These are phyloP conservation scores for Cenopis cana DNA, from an alignment of 2,888 invertebrate genomes.

Conservation along the genomic window DNA sequence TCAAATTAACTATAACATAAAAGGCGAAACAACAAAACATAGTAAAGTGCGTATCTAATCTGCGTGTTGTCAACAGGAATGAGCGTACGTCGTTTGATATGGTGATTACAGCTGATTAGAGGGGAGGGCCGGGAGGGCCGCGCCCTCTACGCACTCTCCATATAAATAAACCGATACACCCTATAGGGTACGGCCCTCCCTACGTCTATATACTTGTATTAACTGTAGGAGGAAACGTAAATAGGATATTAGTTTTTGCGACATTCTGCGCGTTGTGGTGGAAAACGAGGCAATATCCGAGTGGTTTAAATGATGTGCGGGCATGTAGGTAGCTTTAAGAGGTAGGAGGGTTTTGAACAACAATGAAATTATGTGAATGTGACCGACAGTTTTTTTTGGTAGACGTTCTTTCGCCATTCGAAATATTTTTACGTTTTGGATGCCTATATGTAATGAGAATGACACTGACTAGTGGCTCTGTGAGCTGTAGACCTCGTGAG, in stretches of 20 bases:
- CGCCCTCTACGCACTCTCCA: constrained; percentile 79
- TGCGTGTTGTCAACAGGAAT: constrained; percentile 81
- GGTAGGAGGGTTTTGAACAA: constrained; percentile 2
- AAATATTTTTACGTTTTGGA: neutral
- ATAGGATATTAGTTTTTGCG: constrained; percentile 80
- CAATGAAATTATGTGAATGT: neutral
- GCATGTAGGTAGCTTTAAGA: constrained; percentile 46
- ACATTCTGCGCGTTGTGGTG: constrained; percentile 73
- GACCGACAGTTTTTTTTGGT: neutral
- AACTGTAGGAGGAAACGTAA: constrained; percentile 70
- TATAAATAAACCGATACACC: constrained; percentile 82
- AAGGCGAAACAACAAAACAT: constrained; percentile 48
- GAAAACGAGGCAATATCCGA: constrained; percentile 79
- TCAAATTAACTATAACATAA: constrained; percentile 39
- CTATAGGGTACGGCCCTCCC: constrained; percentile 65
- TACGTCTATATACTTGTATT: constrained; percentile 51
- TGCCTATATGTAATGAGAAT: too few relatives aligned
- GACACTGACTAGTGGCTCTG: too few relatives aligned
- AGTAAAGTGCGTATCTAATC: constrained; percentile 64
- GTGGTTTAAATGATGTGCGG: constrained; percentile 51
- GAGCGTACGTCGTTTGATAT: constrained; percentile 84
- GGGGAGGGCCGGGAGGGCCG: constrained; percentile 62
- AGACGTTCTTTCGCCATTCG: neutral
- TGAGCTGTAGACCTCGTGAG: neutral
- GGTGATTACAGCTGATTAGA: constrained; percentile 85